These are phyloP conservation scores for Micoletzkya japonica DNA, from an alignment of 2,888 invertebrate genomes.

Conservation along the genomic window DNA sequence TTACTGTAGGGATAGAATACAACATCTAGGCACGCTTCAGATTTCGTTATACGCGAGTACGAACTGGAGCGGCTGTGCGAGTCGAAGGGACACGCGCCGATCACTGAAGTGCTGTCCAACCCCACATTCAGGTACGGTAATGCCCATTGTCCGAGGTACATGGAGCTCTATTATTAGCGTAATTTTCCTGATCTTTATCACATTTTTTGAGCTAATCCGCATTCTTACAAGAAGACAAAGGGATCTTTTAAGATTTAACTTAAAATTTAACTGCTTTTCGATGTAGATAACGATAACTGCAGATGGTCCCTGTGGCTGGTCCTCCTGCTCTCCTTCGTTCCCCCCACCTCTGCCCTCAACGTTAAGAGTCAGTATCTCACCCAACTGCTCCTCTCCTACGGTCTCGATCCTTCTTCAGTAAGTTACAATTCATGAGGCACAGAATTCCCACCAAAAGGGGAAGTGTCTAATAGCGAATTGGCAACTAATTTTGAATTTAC, in stretches of 20 bases:
- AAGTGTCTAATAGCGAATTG: background rate
- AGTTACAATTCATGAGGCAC: background rate
- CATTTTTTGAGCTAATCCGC: background rate
- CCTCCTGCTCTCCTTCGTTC: conserved; percentile 49
- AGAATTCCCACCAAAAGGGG: no score
- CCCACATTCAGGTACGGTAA: conserved; percentile 26
- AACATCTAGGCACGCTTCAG: conserved; percentile 12
- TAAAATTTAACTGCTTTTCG: background rate
- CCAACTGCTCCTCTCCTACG: conserved; percentile 48
- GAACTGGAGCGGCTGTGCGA: conserved; percentile 30
- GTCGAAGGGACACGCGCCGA: conserved; percentile 30
- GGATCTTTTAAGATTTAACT: background rate
- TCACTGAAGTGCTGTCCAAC: conserved; percentile 31
- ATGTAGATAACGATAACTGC: conserved; percentile 16
- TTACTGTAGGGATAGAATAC: background rate
- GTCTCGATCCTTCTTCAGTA: conserved; percentile 45
- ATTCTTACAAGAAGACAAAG: background rate
- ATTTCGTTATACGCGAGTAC: conserved; percentile 33
- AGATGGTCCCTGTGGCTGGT: conserved; percentile 51
- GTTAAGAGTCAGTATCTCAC: conserved; percentile 56
- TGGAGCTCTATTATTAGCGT: background rate
- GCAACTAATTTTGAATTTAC: no score
- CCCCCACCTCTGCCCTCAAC: conserved; percentile 54
- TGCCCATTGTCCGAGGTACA: background rate
- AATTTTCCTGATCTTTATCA: background rate